Evolutionary conservation across 2,797 vertebrate species (phyloP).

Genomic region (Dryobates pubescens): DNA sequence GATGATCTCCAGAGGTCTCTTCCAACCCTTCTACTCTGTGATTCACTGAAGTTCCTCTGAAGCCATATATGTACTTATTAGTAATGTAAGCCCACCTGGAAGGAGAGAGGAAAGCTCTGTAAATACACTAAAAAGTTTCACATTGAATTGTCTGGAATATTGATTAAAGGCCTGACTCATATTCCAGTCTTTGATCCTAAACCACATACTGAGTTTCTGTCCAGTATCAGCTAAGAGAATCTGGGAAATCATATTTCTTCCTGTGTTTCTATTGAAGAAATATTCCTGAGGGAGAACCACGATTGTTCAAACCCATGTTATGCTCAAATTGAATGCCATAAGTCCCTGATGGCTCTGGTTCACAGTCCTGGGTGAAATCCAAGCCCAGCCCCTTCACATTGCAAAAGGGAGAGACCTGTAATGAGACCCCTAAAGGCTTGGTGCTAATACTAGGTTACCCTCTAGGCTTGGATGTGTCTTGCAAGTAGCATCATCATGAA

Average conservation of each 20-base stretch:
- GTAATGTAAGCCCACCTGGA: no score
- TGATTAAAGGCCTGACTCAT: no score
- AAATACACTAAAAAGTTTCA: no score
- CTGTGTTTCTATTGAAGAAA: not conserved
- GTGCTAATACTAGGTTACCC: fast-evolving
- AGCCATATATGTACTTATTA: no score
- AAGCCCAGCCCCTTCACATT: not conserved
- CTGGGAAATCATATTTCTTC: not conserved
- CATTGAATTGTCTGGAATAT: no score
- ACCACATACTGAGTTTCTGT: no score
- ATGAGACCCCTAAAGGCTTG: no score
- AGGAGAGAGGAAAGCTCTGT: no score
- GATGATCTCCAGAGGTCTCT: not conserved
- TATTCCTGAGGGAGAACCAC: not conserved
- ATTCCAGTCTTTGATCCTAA: no score
- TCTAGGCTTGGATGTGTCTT: not conserved
- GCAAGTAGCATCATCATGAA: not conserved
- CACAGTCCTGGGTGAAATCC: not conserved
- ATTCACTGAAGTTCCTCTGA: no score
- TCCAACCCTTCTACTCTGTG: no score
- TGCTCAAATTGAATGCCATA: not conserved
- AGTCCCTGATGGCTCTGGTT: not conserved
- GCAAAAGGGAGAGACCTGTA: not conserved
- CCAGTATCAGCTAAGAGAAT: no score
- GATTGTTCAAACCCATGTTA: not conserved